Evolutionary conservation across 2,797 vertebrate species (phyloP).

Genomic region (Agapornis canus): DNA sequence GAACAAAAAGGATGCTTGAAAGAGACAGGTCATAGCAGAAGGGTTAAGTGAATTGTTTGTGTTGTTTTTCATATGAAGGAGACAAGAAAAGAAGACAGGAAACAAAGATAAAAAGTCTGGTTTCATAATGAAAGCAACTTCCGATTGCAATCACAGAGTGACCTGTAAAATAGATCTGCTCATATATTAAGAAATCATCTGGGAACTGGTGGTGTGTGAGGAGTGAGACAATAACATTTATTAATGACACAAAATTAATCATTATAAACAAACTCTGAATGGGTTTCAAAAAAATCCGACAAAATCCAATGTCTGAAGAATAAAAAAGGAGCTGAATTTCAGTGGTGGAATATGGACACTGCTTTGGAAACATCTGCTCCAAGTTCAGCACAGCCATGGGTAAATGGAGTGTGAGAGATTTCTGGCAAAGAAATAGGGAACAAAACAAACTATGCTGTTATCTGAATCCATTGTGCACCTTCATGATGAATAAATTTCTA

Average conservation of each 20-base stretch:
- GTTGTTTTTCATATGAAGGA: not conserved
- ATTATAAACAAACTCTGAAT: not conserved
- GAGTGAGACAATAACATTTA: not conserved
- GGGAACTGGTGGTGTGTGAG: not conserved
- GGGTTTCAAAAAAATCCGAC: not conserved
- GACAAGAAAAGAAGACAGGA: not conserved
- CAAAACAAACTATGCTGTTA: not conserved
- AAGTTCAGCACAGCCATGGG: not conserved
- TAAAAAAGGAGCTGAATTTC: not conserved
- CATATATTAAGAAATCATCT: not conserved
- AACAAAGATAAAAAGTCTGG: not conserved
- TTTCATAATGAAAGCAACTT: not conserved
- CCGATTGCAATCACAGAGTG: not conserved
- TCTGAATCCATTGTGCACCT: not conserved
- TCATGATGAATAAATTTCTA: not conserved
- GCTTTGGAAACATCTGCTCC: not conserved
- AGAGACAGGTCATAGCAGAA: not conserved
- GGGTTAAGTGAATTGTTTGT: not conserved
- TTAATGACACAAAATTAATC: not conserved
- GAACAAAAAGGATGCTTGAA: not conserved
- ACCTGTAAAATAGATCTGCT: not conserved
- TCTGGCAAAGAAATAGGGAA: not conserved
- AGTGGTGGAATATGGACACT: not conserved
- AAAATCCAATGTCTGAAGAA: accelerated
- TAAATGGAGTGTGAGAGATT: not conserved